A percentile compares a stretch with the other conserved stretches of the same genome.
Conservation (phyloP, 1,140 invertebrate species). For the Homalodisca vitripennis region DNA sequence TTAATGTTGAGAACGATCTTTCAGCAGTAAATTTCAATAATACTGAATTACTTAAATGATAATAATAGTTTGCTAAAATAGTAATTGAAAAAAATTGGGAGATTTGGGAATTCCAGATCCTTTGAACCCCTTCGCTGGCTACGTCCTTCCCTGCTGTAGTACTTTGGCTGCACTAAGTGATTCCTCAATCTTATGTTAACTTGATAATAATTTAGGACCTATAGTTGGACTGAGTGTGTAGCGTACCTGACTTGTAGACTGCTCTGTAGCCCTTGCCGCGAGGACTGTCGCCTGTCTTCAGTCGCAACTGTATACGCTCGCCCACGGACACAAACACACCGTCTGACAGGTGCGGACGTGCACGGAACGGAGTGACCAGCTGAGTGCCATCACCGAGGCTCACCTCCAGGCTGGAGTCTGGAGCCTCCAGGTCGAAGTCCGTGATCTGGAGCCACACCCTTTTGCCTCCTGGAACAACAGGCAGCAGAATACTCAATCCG, state of each 20-base stretch:
- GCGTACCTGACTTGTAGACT: constrained; percentile 58
- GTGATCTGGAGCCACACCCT: constrained; percentile 64
- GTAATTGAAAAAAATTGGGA: too few relatives aligned
- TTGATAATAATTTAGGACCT: too few relatives aligned
- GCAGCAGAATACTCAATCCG: background rate
- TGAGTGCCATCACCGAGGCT: constrained; percentile 50
- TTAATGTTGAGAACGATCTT: too few relatives aligned
- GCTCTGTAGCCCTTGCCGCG: constrained; percentile 59
- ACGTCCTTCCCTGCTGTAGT: too few relatives aligned
- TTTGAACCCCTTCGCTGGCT: too few relatives aligned
- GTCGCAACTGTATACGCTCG: constrained; percentile 55
- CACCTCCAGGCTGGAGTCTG: constrained; percentile 54
- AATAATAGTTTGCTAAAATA: too few relatives aligned
- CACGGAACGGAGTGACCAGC: constrained; percentile 53
- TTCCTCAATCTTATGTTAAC: too few relatives aligned
- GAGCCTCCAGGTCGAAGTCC: constrained; percentile 54
- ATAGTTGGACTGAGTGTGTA: too few relatives aligned
- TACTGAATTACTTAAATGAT: too few relatives aligned
- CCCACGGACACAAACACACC: constrained; percentile 60
- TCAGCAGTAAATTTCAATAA: too few relatives aligned
- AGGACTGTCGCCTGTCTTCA: constrained; percentile 57
- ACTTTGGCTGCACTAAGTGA: too few relatives aligned
- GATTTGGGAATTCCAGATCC: too few relatives aligned
- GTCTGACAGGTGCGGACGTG: constrained; percentile 51
- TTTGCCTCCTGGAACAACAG: constrained; percentile 50